Percentiles rank a stretch among this genome's conserved stretches.
Evolutionary conservation across 2,888 invertebrate genomes (phyloP).

Genomic region (Caenorhabditis sinica): DNA sequence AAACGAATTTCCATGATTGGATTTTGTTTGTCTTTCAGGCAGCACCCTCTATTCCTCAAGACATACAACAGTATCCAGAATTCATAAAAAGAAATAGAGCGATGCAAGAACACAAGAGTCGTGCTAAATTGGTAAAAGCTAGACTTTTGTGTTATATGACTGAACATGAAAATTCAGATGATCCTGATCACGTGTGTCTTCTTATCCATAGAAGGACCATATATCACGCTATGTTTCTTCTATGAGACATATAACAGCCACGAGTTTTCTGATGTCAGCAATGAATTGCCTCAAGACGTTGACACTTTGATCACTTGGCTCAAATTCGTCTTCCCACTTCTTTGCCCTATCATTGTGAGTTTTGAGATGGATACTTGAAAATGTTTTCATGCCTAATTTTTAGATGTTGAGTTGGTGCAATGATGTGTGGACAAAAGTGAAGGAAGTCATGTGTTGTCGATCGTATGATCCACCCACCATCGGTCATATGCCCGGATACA

Average conservation of each 20-base stretch:
- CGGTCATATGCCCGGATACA: conserved; percentile 63
- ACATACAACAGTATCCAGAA: conserved; percentile 73
- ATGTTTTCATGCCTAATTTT: not conserved
- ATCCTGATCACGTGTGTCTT: conserved; percentile 71
- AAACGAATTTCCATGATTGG: not conserved
- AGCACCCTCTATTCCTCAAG: conserved; percentile 67
- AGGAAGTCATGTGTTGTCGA: conserved; percentile 79
- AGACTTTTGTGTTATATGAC: not conserved
- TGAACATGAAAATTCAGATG: conserved; percentile 49
- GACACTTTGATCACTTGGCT: conserved; percentile 81
- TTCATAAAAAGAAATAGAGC: conserved; percentile 72
- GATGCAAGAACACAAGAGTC: conserved; percentile 68
- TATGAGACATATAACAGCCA: conserved; percentile 74
- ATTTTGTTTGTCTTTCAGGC: conserved; percentile 52
- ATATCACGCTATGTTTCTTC: conserved; percentile 78
- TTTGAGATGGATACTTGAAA: not conserved
- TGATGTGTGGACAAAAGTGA: conserved; percentile 80
- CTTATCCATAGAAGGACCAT: conserved; percentile 79
- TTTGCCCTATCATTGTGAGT: conserved; percentile 80
- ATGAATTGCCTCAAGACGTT: conserved; percentile 75
- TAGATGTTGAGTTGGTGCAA: conserved; percentile 79
- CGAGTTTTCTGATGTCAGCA: conserved; percentile 60
- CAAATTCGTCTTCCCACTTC: conserved; percentile 79
- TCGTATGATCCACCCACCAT: conserved; percentile 74
- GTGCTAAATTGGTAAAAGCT: conserved; percentile 68